These are phyloP conservation scores for Echinarachnius parma DNA, from an alignment of 53 echinoderm and acorn worm genomes.

Conservation along the genomic window DNA sequence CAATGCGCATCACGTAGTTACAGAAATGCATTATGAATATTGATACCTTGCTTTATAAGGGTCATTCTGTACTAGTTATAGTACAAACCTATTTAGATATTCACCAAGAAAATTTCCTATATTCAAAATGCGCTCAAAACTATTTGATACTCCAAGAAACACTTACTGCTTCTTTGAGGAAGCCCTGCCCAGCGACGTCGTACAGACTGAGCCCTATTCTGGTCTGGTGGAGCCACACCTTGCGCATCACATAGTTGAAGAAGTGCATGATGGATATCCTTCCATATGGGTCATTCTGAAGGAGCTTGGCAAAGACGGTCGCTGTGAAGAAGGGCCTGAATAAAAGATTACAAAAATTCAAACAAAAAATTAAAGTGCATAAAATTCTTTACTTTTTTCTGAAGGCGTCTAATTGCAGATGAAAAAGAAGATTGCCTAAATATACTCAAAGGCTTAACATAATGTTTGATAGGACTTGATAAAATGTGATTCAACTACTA, in stretches of 20 bases:
- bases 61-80: constrained; percentile 86
- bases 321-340: constrained; percentile 95
- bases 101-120: too few species aligned
- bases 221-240: constrained; percentile 98
- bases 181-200: constrained; percentile 97
- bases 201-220: constrained; percentile 95
- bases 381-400: too few species aligned
- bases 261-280: constrained; percentile 99
- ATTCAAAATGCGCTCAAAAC: too few species aligned
- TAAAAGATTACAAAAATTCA: too few species aligned
- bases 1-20: constrained; percentile 97
- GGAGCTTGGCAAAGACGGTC: constrained; percentile 86
- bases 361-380: too few species aligned
- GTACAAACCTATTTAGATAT: too few species aligned
- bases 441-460: too few species aligned
- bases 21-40: constrained; percentile 99
- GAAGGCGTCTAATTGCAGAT: too few species aligned
- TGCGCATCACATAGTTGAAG: constrained; percentile 99
- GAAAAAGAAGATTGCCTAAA: too few species aligned
- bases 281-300: constrained; percentile 93
- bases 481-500: too few species aligned
- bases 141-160: too few species aligned
- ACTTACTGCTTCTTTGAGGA: constrained; percentile 96
- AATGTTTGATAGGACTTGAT: too few species aligned
- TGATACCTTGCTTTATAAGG: constrained; percentile 86